These are phyloP conservation scores for Peromyscus leucopus DNA, from an alignment of 2,113 vertebrate genomes.

Conservation along the genomic window DNA sequence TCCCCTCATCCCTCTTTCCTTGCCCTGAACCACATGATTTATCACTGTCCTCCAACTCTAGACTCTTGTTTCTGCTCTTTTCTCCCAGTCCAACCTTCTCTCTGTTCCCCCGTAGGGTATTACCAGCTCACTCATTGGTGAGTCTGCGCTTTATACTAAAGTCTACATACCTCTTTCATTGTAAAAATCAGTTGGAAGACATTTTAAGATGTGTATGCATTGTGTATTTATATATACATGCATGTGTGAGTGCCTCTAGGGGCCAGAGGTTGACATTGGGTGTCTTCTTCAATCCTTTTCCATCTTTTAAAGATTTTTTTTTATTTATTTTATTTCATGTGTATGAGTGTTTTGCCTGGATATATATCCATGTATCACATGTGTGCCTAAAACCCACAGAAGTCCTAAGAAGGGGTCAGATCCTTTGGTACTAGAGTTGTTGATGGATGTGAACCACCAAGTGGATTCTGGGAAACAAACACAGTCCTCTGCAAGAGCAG, in stretches of 20 bases:
- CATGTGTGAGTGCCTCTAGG: too few species aligned
- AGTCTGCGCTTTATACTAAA: background rate
- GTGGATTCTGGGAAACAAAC: background rate
- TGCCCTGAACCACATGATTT: background rate
- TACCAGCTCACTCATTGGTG: background rate
- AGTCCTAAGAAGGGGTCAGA: background rate
- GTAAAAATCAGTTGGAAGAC: background rate
- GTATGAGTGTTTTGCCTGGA: background rate
- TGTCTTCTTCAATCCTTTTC: background rate
- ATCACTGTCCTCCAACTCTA: background rate
- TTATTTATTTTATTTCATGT: background rate
- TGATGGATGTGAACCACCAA: background rate
- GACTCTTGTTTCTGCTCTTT: background rate
- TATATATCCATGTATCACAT: background rate
- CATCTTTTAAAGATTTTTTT: background rate
- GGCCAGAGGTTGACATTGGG: background rate
- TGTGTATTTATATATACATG: background rate
- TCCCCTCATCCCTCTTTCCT: background rate
- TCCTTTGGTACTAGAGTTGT: background rate
- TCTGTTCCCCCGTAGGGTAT: background rate
- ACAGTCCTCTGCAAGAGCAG: background rate
- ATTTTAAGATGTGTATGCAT: background rate
- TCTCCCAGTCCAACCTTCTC: background rate
- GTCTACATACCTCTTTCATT: background rate
- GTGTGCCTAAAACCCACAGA: background rate